Percentiles rank a stretch among this genome's conserved stretches.
These are phyloP conservation scores for Rhogogaster chlorosoma DNA, from an alignment of 2,888 invertebrate genomes.

Conservation along the genomic window DNA sequence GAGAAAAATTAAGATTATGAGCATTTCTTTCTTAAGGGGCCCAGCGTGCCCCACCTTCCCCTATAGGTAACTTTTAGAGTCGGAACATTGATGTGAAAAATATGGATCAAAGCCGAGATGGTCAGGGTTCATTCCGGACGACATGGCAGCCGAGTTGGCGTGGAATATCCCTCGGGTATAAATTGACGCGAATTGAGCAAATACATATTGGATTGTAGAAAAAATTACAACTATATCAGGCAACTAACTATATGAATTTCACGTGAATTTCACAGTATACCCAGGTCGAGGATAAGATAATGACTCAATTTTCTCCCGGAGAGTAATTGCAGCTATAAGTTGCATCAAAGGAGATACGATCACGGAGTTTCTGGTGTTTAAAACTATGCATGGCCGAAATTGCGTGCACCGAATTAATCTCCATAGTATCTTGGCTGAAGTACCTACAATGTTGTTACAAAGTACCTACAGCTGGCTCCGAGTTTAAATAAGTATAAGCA, in stretches of 20 bases:
- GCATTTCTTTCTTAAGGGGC: no score
- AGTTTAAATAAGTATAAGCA: background rate
- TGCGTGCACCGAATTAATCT: background rate
- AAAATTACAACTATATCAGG: no score
- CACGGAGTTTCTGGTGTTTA: background rate
- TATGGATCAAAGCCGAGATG: no score
- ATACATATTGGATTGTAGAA: no score
- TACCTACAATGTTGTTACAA: background rate
- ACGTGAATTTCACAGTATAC: background rate
- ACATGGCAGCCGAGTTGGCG: no score
- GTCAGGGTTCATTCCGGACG: no score
- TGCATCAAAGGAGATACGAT: background rate
- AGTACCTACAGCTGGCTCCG: background rate
- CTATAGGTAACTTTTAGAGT: no score
- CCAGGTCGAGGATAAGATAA: background rate
- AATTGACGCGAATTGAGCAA: no score
- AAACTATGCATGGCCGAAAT: background rate
- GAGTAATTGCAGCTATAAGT: background rate
- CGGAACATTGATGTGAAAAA: no score
- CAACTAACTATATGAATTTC: background rate
- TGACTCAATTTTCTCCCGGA: background rate
- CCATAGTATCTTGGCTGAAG: background rate
- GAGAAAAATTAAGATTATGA: no score
- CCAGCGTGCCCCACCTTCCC: no score
- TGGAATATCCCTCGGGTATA: no score